Percentiles rank a stretch among this genome's conserved stretches.
phyloP scores from a whole-genome alignment of 2,113 vertebrate genomes.

The Isurus oxyrinchus region DNA sequence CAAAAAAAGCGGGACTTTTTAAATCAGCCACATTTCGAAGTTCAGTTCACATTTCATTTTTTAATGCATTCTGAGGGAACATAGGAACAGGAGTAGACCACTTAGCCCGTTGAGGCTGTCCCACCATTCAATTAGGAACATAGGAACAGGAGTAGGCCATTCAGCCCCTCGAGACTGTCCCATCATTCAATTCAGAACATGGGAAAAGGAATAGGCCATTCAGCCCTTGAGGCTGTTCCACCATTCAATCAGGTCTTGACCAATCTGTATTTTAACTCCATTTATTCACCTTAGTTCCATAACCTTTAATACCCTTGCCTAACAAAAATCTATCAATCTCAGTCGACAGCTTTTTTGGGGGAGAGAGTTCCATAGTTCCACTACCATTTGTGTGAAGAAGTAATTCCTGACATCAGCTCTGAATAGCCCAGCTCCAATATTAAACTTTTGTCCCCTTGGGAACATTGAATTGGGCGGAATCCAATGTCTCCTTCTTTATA shows the following conservation, averaged over 20 bases:
- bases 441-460: not conserved
- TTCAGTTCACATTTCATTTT: not conserved
- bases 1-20: not conserved
- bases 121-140: too few species aligned
- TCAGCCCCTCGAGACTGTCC: not conserved
- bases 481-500: not conserved
- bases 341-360: not conserved
- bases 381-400: not conserved
- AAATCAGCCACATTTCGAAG: not conserved
- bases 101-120: too few species aligned
- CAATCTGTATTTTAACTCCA: too few species aligned
- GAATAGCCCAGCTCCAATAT: not conserved
- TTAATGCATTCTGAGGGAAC: not conserved
- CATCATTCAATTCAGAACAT: not conserved
- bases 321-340: not conserved
- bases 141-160: not conserved
- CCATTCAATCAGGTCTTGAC: too few species aligned
- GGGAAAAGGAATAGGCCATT: not conserved
- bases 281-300: too few species aligned
- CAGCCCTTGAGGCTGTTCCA: not conserved
- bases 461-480: not conserved
- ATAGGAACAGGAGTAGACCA: not conserved
- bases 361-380: not conserved
- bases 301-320: not conserved
- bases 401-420: not conserved